Evolutionary conservation across 2,797 vertebrate genomes (phyloP).

Genomic region (Malacoctenus gilli): DNA sequence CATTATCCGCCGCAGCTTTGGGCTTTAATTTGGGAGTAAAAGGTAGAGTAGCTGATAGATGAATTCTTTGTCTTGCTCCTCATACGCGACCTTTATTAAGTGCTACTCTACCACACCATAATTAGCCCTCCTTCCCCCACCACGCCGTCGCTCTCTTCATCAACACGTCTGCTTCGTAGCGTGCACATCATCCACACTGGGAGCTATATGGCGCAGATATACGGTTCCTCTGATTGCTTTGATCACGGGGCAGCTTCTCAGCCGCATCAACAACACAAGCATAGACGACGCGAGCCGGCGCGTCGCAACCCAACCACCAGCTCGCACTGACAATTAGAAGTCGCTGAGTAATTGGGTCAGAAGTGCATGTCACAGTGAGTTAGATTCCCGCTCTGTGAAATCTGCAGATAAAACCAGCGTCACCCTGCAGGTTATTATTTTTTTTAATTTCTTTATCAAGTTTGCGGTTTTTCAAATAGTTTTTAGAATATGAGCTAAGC

Average conservation of each 20-base stretch:
- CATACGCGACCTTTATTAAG: constrained; percentile 41
- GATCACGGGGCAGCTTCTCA: constrained; percentile 40
- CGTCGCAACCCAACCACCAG: constrained; percentile 56
- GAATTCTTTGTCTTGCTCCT: constrained; percentile 39
- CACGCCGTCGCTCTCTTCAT: constrained; percentile 39
- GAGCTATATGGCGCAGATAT: constrained; percentile 12
- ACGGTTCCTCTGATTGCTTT: constrained; percentile 38
- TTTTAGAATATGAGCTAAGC: constrained; percentile 30
- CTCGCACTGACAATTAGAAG: constrained; percentile 55
- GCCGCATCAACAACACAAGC: constrained; percentile 40
- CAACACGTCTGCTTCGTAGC: constrained; percentile 21
- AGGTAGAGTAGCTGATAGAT: constrained; percentile 46
- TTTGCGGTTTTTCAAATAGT: constrained; percentile 29
- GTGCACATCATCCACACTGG: constrained; percentile 27
- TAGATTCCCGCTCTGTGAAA: constrained; percentile 51
- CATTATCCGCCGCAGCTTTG: constrained; percentile 18
- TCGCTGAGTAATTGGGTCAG: constrained; percentile 74
- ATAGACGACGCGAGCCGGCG: constrained; percentile 61
- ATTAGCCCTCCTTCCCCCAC: constrained; percentile 42
- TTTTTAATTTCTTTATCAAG: constrained; percentile 37
- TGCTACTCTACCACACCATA: constrained; percentile 34
- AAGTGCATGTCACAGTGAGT: constrained; percentile 58
- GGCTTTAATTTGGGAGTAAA: constrained; percentile 48
- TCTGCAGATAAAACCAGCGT: constrained; percentile 28
- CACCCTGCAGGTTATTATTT: constrained; percentile 39